These are phyloP conservation scores for Trachelus stipa DNA, from an alignment of 2,888 invertebrate genomes.

Conservation along the genomic window DNA sequence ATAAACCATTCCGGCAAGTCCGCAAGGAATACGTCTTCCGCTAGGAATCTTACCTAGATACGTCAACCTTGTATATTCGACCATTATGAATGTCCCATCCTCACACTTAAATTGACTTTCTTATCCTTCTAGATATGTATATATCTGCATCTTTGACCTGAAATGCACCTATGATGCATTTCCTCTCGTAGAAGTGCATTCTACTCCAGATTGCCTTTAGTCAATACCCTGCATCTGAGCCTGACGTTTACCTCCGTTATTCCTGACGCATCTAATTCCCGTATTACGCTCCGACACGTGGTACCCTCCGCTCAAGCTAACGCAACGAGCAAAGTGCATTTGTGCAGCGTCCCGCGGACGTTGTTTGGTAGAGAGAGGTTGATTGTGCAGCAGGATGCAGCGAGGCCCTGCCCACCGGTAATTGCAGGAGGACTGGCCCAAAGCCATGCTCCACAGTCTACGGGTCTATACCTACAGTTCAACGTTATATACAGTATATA, in stretches of 20 bases:
- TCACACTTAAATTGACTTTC: not conserved
- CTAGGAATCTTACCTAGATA: not conserved
- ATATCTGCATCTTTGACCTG: not conserved
- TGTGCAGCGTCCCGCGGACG: slow-evolving; percentile 23
- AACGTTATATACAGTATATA: not conserved
- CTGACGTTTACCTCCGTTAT: not conserved
- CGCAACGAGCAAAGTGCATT: slow-evolving; percentile 31
- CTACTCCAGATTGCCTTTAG: not conserved
- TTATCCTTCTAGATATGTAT: not conserved
- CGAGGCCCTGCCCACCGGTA: slow-evolving; percentile 42
- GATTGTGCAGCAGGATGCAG: slow-evolving; percentile 32
- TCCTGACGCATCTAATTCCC: not conserved
- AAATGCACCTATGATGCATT: not conserved
- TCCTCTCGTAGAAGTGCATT: not conserved
- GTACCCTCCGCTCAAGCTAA: not conserved
- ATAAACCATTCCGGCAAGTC: not conserved
- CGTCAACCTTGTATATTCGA: not conserved
- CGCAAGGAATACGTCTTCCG: not conserved
- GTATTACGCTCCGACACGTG: not conserved
- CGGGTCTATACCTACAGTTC: not conserved
- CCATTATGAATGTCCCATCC: not conserved
- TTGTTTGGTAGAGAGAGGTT: slow-evolving; percentile 25
- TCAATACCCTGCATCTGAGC: not conserved
- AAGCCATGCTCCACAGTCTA: slow-evolving; percentile 5
- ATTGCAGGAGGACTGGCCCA: slow-evolving; percentile 46